Evolutionary conservation across 2,797 vertebrate species (phyloP), one percentile per base, ranked within the genome.

Genomic region (Melanotaenia boesemani): DNA sequence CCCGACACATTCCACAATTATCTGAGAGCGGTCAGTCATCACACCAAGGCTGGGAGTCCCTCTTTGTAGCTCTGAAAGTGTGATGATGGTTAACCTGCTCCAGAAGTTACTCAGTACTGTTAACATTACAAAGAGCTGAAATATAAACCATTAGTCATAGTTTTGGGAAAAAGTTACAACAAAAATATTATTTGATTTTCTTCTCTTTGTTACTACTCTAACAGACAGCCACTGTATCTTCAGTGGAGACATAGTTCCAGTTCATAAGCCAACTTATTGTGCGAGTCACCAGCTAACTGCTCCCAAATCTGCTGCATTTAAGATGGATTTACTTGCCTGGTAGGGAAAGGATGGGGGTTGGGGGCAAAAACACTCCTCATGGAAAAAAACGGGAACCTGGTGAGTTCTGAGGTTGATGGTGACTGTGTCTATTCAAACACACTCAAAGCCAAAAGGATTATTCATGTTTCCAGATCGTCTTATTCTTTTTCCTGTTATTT

Each of bases 1-100:
- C 71, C 80, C 60, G 0, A 81, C 87, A 83, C 92, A 92, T 91
- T 91, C 92, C 91, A 77, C 80, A 76, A 50, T 6, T 60, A 87
- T 76, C 58, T 88, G 63, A 81, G 74, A 60, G 76, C 28, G 8
- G 67, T 79, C 82, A 63, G 30, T 74, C 67, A 60, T 85, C 62
- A 48, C 86, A 63, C 54, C 41, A 0, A 39, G 18, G 32, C 48
- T 22, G 12, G 2, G n/a, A 18, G 59, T 28, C 74, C 61, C 67
- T 28, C 46, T 48, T 30, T 68, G 71, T 39, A 24, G 60, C 46
- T 39, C 32, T 12, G 4, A 12, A 46, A 70, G 70, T 46, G 28
- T 48, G 75, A 18, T 48, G 54, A 46, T 5, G 22, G 41, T 24
- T 10, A 64, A 62, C 34, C 2, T 13, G 24, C 56, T 63, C 6